Evolutionary conservation across 1,140 invertebrate genomes (phyloP).

Genomic region (Aporrectodea caliginosa): DNA sequence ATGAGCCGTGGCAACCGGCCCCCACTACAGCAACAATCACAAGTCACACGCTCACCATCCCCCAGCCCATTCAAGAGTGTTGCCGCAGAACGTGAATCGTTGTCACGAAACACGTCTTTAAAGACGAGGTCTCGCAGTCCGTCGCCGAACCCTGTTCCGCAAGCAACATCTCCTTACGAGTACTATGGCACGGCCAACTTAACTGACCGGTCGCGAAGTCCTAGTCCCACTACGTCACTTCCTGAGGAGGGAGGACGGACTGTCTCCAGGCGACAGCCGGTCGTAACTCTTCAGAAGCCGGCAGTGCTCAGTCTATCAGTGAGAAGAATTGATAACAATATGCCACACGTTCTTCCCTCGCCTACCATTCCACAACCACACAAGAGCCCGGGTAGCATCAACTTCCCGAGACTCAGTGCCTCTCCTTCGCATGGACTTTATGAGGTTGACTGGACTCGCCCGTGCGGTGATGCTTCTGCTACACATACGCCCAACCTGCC

Average conservation of each 20-base stretch:
- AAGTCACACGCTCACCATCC: not conserved
- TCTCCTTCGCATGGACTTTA: constrained; percentile 67
- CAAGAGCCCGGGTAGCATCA: constrained; percentile 59
- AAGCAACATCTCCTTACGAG: constrained; percentile 36
- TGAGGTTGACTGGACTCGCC: not conserved
- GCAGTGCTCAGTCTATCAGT: constrained; percentile 65
- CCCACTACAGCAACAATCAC: not conserved
- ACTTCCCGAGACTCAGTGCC: constrained; percentile 85
- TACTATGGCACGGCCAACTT: constrained; percentile 59
- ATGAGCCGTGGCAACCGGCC: not conserved
- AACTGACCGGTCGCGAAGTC: constrained; percentile 57
- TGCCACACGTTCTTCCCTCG: constrained; percentile 50
- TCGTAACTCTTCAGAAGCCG: constrained; percentile 86
- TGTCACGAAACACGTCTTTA: not conserved
- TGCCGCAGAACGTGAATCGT: not conserved
- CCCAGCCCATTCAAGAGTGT: not conserved
- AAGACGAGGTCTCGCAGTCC: not conserved
- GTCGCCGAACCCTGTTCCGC: not conserved
- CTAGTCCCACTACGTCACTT: constrained; percentile 52
- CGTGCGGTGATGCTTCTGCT: not conserved
- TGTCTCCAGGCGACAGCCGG: constrained; percentile 68
- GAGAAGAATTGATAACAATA: constrained; percentile 58
- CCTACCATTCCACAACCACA: constrained; percentile 42
- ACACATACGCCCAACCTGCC: not conserved
- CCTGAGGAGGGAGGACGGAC: constrained; percentile 46